Evolutionary conservation across 2,888 invertebrate species (phyloP).

Genomic region (Synergus gifuensis): DNA sequence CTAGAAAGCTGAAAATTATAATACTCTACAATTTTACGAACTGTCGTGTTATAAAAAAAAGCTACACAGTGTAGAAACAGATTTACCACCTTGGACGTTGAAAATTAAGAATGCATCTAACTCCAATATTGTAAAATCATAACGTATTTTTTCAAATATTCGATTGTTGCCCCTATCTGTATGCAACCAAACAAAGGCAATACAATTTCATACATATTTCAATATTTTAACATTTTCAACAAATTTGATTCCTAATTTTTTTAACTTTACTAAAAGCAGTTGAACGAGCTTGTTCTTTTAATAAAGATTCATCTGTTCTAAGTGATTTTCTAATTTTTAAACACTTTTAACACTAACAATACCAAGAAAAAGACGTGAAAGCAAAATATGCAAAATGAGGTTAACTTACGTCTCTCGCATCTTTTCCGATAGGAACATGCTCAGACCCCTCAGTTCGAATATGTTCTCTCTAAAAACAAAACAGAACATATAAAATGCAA

Average conservation of each 20-base stretch:
- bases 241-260: not conserved
- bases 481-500: not conserved
- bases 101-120: no score
- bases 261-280: not conserved
- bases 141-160: not conserved
- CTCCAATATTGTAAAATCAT: no score
- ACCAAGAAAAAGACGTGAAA: not conserved
- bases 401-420: conserved; percentile 81
- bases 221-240: no score
- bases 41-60: no score
- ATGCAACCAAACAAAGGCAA: not conserved
- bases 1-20: no score
- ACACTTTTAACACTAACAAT: not conserved
- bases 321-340: not conserved
- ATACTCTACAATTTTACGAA: no score
- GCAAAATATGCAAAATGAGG: conserved; percentile 55
- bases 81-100: no score
- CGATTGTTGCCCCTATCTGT: not conserved
- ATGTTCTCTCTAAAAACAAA: conserved; percentile 68
- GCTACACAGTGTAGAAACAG: no score
- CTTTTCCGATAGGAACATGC: conserved; percentile 83
- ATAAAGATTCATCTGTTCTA: not conserved
- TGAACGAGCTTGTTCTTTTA: not conserved
- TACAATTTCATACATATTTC: no score
- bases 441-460: conserved; percentile 76